phyloP scores from a whole-genome alignment of 2,113 vertebrate species.

The Gymnobelideus leadbeateri region DNA sequence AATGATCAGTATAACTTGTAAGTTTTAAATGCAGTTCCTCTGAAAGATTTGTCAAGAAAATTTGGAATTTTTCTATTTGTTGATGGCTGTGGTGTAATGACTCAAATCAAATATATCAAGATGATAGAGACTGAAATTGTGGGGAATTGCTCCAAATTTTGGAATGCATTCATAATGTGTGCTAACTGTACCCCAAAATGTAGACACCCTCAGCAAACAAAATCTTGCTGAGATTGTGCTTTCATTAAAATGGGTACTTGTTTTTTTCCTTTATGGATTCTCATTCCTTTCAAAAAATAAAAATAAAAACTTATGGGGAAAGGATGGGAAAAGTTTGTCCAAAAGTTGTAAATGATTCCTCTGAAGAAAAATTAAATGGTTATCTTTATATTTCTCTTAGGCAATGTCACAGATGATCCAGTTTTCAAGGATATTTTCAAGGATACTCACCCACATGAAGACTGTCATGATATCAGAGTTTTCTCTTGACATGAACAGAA shows the following conservation, averaged over 20 bases:
- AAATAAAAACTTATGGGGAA: background rate
- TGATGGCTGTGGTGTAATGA: background rate
- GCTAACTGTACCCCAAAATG: background rate
- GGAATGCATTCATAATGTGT: background rate
- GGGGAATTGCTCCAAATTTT: background rate
- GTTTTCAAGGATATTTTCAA: slow-evolving; percentile 5
- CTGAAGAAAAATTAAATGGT: slow-evolving; percentile 20
- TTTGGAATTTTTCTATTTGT: background rate
- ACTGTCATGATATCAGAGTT: background rate
- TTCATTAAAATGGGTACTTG: background rate
- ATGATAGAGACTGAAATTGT: background rate
- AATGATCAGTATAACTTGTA: background rate
- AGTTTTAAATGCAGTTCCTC: background rate
- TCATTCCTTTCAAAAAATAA: background rate
- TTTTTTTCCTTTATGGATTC: background rate
- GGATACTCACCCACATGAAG: background rate
- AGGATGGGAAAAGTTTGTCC: background rate
- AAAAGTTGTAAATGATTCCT: background rate
- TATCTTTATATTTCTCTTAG: background rate
- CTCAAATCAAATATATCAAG: background rate
- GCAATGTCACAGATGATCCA: background rate
- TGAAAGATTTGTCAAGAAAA: background rate
- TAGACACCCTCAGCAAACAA: background rate
- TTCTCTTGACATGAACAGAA: background rate
- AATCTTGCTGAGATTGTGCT: background rate